Percentiles rank a stretch among this genome's conserved stretches.
phyloP scores from a whole-genome alignment of 2,113 vertebrate species.

The Collichthys lucidus region DNA sequence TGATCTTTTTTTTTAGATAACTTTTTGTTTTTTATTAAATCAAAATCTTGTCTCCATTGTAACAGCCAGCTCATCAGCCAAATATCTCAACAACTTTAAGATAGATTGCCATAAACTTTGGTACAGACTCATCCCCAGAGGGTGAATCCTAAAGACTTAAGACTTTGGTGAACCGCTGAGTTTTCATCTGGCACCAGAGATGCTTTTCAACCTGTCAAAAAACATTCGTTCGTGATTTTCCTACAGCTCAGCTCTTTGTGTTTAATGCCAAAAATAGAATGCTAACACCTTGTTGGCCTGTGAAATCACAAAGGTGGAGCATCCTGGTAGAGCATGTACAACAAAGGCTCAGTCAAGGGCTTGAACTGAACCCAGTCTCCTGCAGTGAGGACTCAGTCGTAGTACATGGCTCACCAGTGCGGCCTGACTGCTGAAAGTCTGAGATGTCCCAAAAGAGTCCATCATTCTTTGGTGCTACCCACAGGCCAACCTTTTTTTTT shows the following conservation, averaged over 20 bases:
- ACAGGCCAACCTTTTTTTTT: neutral
- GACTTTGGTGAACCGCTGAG: neutral
- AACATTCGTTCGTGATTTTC: neutral
- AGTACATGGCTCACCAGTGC: too few relatives aligned
- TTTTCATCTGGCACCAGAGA: neutral
- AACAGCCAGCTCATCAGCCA: neutral
- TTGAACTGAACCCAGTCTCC: too few relatives aligned
- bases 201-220: neutral
- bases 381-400: too few relatives aligned
- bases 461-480: neutral
- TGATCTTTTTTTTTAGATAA: constrained; percentile 23
- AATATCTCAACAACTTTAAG: neutral
- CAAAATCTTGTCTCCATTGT: neutral
- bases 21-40: constrained; percentile 26
- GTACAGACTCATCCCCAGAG: neutral
- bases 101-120: neutral
- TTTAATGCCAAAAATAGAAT: neutral
- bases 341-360: too few relatives aligned
- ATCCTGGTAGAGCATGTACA: too few relatives aligned
- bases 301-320: neutral
- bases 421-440: neutral
- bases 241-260: neutral
- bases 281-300: neutral
- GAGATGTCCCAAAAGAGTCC: neutral
- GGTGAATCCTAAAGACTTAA: neutral